Conservation (phyloP, 2,113 vertebrate species). For the Ceuthmochares aereus region DNA sequence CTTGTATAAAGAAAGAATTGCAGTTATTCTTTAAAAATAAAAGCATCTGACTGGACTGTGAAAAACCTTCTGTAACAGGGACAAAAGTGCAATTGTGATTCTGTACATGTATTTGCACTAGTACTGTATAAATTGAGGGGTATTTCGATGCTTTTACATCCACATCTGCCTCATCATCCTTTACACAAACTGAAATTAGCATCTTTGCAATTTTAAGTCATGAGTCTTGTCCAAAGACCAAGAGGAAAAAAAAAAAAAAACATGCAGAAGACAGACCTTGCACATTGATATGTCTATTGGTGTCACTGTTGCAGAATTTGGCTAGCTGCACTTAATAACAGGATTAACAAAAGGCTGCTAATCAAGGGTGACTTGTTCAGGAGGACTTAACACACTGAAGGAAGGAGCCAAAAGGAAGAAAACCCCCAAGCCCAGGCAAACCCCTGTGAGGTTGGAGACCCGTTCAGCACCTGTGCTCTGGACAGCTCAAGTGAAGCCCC, state of each 20-base stretch:
- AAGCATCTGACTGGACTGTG: not conserved
- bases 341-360: not conserved
- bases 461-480: constrained; percentile 45
- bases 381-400: fast-evolving
- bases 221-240: not conserved
- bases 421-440: fast-evolving
- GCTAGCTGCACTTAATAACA: not conserved
- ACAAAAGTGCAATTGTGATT: not conserved
- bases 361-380: not conserved
- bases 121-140: not conserved
- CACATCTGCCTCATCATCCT: not conserved
- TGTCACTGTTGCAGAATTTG: not conserved
- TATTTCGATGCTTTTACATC: not conserved
- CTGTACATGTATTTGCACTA: not conserved
- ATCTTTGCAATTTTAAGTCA: not conserved
- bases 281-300: not conserved
- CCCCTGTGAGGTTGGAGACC: not conserved
- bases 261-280: not conserved
- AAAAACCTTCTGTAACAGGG: not conserved
- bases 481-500: constrained; percentile 4
- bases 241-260: not conserved
- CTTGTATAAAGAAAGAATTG: not conserved
- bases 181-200: not conserved
- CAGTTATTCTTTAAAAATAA: not conserved
- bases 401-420: not conserved